These are phyloP conservation scores for Epistrophella euchroma DNA, from an alignment of 2,888 invertebrate genomes.

Conservation along the genomic window DNA sequence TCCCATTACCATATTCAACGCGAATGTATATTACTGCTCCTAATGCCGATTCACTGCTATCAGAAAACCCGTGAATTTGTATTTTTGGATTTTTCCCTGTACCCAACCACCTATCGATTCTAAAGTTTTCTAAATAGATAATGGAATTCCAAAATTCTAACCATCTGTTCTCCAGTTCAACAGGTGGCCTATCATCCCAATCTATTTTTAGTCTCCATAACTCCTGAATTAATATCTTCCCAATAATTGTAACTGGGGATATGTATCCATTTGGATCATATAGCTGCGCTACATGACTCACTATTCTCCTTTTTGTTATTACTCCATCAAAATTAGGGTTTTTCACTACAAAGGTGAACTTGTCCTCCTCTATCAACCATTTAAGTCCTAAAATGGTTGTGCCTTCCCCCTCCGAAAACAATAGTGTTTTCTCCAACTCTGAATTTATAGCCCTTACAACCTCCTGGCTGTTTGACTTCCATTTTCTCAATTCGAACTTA, in stretches of 20 bases:
- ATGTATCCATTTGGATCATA: neutral
- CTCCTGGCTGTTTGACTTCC: neutral
- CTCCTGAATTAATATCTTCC: neutral
- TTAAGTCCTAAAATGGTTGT: slow-evolving; percentile 1
- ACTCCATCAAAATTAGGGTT: neutral
- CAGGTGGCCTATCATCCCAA: neutral
- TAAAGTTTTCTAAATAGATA: neutral
- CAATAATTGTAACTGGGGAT: slow-evolving; percentile 1
- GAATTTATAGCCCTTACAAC: neutral
- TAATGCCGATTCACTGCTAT: neutral
- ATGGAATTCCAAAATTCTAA: neutral
- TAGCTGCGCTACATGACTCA: slow-evolving; percentile 1
- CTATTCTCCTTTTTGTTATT: neutral
- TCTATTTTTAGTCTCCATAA: slow-evolving; percentile 4
- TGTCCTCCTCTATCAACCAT: slow-evolving; percentile 4
- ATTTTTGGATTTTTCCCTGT: neutral
- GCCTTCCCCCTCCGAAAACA: neutral
- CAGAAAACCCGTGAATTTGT: neutral
- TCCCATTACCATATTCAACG: neutral
- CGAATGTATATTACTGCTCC: neutral
- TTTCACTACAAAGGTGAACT: neutral
- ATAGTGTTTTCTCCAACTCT: neutral
- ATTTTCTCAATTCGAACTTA: neutral
- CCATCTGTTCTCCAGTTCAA: neutral
- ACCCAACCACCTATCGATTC: neutral